A percentile compares a stretch with the other conserved stretches of the same genome.
These are phyloP conservation scores for Drosophila simulans DNA, from an alignment of 1,140 invertebrate species.

Conservation along the genomic window DNA sequence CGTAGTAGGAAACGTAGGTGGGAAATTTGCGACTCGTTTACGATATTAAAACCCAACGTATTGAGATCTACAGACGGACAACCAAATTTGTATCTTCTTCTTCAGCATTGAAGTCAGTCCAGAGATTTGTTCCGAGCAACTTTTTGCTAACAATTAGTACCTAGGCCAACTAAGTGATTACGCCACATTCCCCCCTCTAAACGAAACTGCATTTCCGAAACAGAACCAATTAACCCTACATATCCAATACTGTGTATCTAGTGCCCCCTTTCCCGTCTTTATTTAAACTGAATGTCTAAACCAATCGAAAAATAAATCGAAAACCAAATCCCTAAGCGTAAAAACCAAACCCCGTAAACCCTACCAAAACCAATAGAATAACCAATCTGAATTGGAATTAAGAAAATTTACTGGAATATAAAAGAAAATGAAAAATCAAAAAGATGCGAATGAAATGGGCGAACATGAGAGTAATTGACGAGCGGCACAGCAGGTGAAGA, in stretches of 20 bases:
- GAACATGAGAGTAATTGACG: constrained; percentile 17
- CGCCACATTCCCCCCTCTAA: constrained; percentile 34
- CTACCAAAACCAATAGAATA: constrained; percentile 81
- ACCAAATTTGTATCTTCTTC: constrained; percentile 48
- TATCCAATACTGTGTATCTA: constrained; percentile 63
- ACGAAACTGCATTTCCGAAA: constrained; percentile 55
- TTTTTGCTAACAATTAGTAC: constrained; percentile 46
- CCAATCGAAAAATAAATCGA: constrained; percentile 23
- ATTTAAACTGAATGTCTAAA: constrained; percentile 30
- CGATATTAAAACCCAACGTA: constrained; percentile 58
- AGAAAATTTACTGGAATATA: constrained; percentile 53
- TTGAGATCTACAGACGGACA: constrained; percentile 44
- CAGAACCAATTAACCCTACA: constrained; percentile 72
- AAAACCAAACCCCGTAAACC: constrained; percentile 29
- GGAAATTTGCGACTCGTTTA: constrained; percentile 14
- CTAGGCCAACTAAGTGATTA: constrained; percentile 26
- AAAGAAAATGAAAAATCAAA: constrained; percentile 34
- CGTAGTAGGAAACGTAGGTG: constrained; percentile 23
- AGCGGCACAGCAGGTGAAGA: constrained; percentile 35
- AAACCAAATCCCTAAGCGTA: constrained; percentile 39
- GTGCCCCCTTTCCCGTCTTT: constrained; percentile 8
- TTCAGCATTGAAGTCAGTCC: constrained; percentile 47
- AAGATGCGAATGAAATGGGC: constrained; percentile 17
- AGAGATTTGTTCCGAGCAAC: constrained; percentile 52
- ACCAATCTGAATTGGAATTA: constrained; percentile 80